Conservation (phyloP, 1,140 invertebrate species). For the Trichoplusia ni region DNA sequence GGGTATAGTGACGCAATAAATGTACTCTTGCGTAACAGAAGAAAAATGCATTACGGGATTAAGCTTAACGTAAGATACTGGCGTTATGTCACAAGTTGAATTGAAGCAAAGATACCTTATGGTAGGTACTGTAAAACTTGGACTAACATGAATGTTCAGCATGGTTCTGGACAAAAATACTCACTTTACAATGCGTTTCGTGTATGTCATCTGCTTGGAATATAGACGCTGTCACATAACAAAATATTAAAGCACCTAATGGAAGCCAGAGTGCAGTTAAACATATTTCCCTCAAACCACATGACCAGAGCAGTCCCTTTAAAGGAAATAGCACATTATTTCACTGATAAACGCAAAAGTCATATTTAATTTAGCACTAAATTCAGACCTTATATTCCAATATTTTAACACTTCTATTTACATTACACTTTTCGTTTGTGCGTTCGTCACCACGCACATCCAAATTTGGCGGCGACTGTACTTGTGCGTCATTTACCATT, state of each 20-base stretch:
- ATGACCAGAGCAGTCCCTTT: conserved; percentile 78
- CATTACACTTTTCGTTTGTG: conserved; percentile 58
- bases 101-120: too few relatives aligned
- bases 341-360: background rate
- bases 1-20: too few relatives aligned
- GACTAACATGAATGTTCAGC: too few relatives aligned
- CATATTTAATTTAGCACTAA: background rate
- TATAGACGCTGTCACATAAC: conserved; percentile 92
- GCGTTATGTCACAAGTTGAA: too few relatives aligned
- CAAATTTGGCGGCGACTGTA: conserved; percentile 64
- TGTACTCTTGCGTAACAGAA: too few relatives aligned
- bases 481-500: conserved; percentile 79
- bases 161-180: too few relatives aligned
- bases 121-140: too few relatives aligned
- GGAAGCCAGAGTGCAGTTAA: conserved; percentile 91
- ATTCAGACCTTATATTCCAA: conserved; percentile 68
- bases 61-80: too few relatives aligned
- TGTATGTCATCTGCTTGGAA: conserved; percentile 96
- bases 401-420: conserved; percentile 57
- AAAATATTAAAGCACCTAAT: conserved; percentile 89
- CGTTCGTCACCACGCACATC: conserved; percentile 52
- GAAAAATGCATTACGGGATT: too few relatives aligned
- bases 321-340: conserved; percentile 36
- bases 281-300: conserved; percentile 86
- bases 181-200: conserved; percentile 95